Evolutionary conservation across 2,888 invertebrate genomes (phyloP), one percentile per base, ranked within the genome.

Genomic region (Megalurothrips usitatus): DNA sequence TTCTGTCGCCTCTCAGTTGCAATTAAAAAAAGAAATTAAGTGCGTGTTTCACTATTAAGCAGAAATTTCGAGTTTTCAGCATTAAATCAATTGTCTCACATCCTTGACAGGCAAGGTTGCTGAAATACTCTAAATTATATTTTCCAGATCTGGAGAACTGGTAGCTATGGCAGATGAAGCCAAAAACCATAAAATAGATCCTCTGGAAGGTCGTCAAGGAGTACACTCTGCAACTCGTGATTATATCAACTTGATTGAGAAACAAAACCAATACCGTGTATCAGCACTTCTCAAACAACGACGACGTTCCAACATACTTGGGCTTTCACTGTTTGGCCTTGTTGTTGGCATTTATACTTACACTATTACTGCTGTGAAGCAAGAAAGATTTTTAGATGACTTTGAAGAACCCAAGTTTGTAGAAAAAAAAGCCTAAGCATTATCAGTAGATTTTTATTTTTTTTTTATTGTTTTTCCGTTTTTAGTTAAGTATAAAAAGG

Each of bases 371-470:
- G 92, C 97, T 11, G 94, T 98, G 80, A 94, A 93, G 86, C 97
- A 97, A 86, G 98, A 98, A 88, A 94, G 92, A 80, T 97, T 98
- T 89, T 90, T 98, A 82, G 97, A 97, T 89, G 96, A 97, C 86
- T 96, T 97, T 86, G 93, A 97, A 83, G 94, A 94, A 86, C 95
- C 96, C 0, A 91, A 89, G 78, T 85, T 48, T 81, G 83, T 43
- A 83, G 84, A 47, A 80, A 81, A 80, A 79, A 81, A 80, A 81
- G 47, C 47, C n/a, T 78, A 80, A 79, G 26, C 63, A 68, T 26
- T 48, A 48, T 28, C 81, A 79, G 47, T 34, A 26, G 48, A 17
- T 75, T 26, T 58, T 79, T 28, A 12, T 58, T 14, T 23, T 58
- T 48, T 47, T 26, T 75, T 82, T 79, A 82, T 79, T 82, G 81